A percentile compares a stretch with the other conserved stretches of the same genome.
Evolutionary conservation across 2,888 invertebrate species (phyloP).

Genomic region (Acronicta aceris): DNA sequence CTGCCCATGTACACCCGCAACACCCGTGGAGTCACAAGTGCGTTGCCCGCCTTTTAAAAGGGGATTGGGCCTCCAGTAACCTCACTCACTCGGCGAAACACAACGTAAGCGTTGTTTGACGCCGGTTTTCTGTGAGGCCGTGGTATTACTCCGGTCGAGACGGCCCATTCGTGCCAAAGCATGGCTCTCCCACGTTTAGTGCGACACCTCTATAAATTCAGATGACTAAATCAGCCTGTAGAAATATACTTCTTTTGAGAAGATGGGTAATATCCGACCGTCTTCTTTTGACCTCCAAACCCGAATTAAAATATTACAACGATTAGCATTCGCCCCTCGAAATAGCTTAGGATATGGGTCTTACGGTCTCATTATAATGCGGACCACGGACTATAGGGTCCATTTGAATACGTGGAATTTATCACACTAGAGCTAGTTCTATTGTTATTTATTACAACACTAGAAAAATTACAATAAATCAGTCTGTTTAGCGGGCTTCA

Average conservation of each 20-base stretch:
- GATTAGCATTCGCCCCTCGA: constrained; percentile 11
- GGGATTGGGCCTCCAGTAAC: too few species aligned
- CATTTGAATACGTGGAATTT: constrained; percentile 36
- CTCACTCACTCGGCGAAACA: too few species aligned
- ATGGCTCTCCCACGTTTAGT: too few species aligned
- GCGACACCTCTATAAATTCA: too few species aligned
- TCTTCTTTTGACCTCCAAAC: not conserved
- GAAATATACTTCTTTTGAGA: not conserved
- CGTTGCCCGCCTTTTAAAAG: too few species aligned
- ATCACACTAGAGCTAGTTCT: constrained; percentile 25
- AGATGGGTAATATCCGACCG: not conserved
- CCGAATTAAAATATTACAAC: constrained; percentile 2
- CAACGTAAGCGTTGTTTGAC: too few species aligned
- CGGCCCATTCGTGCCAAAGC: too few species aligned
- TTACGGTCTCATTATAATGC: constrained; percentile 14
- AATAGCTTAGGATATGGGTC: constrained; percentile 9
- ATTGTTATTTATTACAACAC: constrained; percentile 37
- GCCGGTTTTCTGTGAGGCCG: too few species aligned
- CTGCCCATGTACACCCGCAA: too few species aligned
- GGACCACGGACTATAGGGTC: constrained; percentile 17
- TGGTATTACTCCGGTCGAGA: too few species aligned
- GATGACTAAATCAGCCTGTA: too few species aligned
- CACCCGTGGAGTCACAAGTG: too few species aligned
- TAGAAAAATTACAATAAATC: constrained; percentile 32
- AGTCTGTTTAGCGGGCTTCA: constrained; percentile 26